Conservation (phyloP, 1,140 invertebrate genomes). For the Planococcus citri region DNA sequence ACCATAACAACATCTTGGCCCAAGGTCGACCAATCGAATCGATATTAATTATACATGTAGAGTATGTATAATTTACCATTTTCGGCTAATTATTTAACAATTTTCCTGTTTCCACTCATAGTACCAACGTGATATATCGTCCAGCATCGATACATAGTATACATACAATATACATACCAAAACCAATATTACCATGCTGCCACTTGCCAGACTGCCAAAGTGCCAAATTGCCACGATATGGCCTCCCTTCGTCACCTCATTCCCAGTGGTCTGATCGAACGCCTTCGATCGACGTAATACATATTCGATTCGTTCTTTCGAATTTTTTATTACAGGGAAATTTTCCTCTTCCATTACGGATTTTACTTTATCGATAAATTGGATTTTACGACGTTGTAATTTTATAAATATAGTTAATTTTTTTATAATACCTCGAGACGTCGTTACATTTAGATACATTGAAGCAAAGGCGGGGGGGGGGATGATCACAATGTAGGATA, state of each 20-base stretch:
- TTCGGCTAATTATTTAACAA: constrained; percentile 12
- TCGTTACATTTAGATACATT: neutral
- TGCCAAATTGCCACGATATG: too few relatives aligned
- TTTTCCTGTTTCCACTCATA: constrained; percentile 2
- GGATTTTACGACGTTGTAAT: neutral
- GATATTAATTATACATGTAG: constrained; percentile 11
- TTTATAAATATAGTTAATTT: too few relatives aligned
- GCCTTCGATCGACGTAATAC: too few relatives aligned
- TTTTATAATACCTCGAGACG: neutral
- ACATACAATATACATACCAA: too few relatives aligned
- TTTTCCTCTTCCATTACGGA: neutral
- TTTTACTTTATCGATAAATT: neutral
- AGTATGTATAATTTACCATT: neutral
- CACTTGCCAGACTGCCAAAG: too few relatives aligned
- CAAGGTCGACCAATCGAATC: constrained; percentile 18
- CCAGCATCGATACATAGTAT: too few relatives aligned
- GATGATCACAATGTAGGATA: neutral
- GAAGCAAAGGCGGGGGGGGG: too few relatives aligned
- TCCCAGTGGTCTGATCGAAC: too few relatives aligned
- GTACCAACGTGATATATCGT: too few relatives aligned
- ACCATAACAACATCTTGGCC: neutral
- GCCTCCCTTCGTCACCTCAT: too few relatives aligned
- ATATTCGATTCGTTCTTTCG: too few relatives aligned
- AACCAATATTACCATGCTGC: too few relatives aligned
- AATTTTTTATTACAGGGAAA: neutral